Percentiles rank a stretch among this genome's conserved stretches.
Conservation (phyloP, 2,888 invertebrate species). For the Caenorhabditis sp. region DNA sequence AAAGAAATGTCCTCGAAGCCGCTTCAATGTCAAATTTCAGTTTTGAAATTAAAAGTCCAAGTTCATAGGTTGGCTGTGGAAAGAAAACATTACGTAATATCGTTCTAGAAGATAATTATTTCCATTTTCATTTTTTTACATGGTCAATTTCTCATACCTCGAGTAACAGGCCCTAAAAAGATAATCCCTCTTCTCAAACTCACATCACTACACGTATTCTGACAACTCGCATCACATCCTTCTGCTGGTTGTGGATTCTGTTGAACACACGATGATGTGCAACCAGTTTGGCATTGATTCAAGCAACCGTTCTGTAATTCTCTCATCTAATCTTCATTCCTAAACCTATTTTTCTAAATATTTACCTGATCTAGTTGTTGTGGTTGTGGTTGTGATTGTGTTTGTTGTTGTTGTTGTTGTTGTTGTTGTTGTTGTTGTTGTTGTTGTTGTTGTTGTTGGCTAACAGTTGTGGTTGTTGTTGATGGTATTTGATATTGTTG, state of each 20-base stretch:
- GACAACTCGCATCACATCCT: constrained; percentile 43
- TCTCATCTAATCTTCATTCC: not conserved
- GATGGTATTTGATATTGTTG: not conserved
- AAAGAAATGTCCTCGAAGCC: too few species aligned
- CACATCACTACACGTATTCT: constrained; percentile 43
- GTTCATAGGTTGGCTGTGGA: too few species aligned
- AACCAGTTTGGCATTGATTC: constrained; percentile 45
- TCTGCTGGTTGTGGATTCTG: constrained; percentile 33
- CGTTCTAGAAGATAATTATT: too few species aligned
- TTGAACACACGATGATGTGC: constrained; percentile 38
- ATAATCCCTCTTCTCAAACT: too few species aligned
- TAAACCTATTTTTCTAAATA: not conserved
- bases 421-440: not conserved
- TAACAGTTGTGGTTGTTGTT: not conserved
- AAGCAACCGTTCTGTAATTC: constrained; percentile 14
- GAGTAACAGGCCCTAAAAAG: too few species aligned
- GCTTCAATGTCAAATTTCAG: too few species aligned
- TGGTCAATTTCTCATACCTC: too few species aligned
- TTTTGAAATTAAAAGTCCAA: too few species aligned
- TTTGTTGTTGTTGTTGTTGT: constrained; percentile 16
- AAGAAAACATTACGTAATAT: too few species aligned
- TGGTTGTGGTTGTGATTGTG: not conserved
- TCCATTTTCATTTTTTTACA: too few species aligned
- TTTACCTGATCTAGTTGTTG: constrained; percentile 13
- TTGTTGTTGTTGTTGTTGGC: not conserved